Conservation (phyloP, 2,797 vertebrate genomes). For the Poeciliopsis presidionis region DNA sequence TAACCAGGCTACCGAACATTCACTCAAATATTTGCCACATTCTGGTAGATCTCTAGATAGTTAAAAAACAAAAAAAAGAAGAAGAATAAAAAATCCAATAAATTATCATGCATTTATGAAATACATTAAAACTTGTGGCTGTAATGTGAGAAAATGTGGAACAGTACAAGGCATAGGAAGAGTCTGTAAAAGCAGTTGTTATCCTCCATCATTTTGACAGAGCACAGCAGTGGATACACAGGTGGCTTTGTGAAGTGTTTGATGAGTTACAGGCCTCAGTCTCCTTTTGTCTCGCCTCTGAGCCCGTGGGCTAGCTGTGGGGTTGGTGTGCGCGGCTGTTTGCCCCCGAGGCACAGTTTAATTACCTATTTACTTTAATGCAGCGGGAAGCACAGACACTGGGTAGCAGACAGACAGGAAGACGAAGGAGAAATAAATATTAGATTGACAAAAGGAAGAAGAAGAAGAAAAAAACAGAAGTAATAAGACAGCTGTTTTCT, state of each 20-base stretch:
- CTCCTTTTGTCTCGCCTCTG: slow-evolving; percentile 39
- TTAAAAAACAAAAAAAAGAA: too few relatives aligned
- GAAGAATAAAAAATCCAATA: not conserved
- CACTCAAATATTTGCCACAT: not conserved
- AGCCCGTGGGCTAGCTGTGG: slow-evolving; percentile 53
- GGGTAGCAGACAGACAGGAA: not conserved
- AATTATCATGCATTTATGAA: not conserved
- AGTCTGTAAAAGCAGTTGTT: slow-evolving; percentile 8
- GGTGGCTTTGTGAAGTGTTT: slow-evolving; percentile 37
- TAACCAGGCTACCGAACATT: not conserved
- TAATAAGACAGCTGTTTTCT: not conserved
- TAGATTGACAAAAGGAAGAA: not conserved
- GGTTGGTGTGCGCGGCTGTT: slow-evolving; percentile 60
- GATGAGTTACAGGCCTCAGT: slow-evolving; percentile 47
- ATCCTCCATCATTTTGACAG: not conserved
- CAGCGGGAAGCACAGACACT: slow-evolving; percentile 37
- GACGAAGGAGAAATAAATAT: slow-evolving; percentile 21
- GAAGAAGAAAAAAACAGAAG: not conserved
- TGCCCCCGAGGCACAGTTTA: slow-evolving; percentile 66
- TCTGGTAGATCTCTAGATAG: not conserved
- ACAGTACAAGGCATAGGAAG: not conserved
- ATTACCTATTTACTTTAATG: slow-evolving; percentile 75
- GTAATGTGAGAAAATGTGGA: not conserved
- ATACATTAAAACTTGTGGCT: not conserved
- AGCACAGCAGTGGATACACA: slow-evolving; percentile 5